Evolutionary conservation across 2,888 invertebrate species (phyloP).

Genomic region (Nemurella pictetii): DNA sequence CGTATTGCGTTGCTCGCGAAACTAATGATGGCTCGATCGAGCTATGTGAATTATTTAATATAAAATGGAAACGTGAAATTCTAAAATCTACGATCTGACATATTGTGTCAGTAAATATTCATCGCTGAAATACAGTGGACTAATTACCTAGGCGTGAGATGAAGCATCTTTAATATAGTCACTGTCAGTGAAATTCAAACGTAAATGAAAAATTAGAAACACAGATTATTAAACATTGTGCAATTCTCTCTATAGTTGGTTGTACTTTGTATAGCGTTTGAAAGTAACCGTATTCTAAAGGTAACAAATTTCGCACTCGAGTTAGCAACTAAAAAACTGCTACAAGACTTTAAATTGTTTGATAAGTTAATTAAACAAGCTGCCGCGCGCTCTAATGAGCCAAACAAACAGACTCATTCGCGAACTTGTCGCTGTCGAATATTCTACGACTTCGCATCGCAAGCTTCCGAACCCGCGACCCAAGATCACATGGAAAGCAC

Average conservation of each 20-base stretch:
- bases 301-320: background rate
- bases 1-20: no score
- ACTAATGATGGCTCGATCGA: background rate
- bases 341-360: background rate
- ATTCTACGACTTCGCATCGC: background rate
- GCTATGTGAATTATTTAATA: background rate
- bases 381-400: background rate
- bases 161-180: no score
- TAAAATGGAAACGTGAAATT: background rate
- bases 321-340: background rate
- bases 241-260: no score
- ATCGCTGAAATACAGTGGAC: background rate
- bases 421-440: background rate
- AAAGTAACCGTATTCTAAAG: no score
- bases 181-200: no score
- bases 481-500: background rate
- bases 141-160: no score
- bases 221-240: no score
- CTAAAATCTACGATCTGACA: background rate
- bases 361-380: background rate
- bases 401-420: background rate
- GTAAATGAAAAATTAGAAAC: no score
- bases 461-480: background rate
- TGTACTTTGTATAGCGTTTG: no score
- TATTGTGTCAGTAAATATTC: background rate